Conservation (phyloP, 2,888 invertebrate species). For the Hyppa rectilinea region DNA sequence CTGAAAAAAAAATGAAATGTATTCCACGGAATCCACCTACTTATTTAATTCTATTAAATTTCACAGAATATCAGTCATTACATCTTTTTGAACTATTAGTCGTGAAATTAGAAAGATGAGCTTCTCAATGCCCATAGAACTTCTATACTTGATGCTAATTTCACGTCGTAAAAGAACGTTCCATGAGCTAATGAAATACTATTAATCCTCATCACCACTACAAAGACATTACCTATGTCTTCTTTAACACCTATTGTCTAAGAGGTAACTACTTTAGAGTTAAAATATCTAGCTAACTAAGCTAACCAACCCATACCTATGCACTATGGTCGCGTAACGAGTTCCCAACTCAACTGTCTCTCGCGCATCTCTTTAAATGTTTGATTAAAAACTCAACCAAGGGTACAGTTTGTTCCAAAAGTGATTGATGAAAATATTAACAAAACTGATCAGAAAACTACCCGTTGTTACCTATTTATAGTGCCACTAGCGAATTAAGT, state of each 20-base stretch:
- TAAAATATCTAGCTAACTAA: too few species aligned
- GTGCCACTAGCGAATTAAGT: background rate
- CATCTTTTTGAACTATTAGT: background rate
- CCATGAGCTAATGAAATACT: constrained; percentile 29
- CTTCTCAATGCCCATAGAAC: background rate
- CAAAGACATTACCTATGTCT: constrained; percentile 34
- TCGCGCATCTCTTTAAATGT: background rate
- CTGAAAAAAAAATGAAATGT: too few species aligned
- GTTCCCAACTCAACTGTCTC: too few species aligned
- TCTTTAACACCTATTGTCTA: constrained; percentile 30
- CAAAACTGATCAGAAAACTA: background rate
- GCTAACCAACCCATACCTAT: too few species aligned
- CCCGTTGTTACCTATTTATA: background rate
- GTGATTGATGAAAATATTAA: background rate
- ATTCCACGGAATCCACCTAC: background rate
- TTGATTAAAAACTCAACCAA: background rate
- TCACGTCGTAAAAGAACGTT: background rate
- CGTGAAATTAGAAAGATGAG: constrained; percentile 33
- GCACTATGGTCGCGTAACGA: too few species aligned
- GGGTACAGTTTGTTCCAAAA: background rate
- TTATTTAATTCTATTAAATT: background rate
- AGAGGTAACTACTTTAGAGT: constrained; percentile 38
- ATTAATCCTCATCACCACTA: constrained; percentile 40
- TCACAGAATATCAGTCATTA: background rate
- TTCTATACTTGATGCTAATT: constrained; percentile 9